phyloP scores from a whole-genome alignment of 1,140 invertebrate genomes.

The Babylonia areolata region DNA sequence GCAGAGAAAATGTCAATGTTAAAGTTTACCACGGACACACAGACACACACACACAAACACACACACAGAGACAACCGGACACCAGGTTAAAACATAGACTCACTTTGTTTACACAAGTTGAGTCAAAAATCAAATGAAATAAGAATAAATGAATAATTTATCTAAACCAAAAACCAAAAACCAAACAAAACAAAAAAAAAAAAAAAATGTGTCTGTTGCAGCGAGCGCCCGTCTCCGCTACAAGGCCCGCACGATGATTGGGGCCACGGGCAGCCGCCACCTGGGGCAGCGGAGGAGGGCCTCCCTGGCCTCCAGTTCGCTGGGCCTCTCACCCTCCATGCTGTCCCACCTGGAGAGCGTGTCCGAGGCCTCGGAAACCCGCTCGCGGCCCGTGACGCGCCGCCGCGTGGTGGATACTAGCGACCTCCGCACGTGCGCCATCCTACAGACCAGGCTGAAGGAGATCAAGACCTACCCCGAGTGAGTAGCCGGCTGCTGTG shows the following conservation, averaged over 20 bases:
- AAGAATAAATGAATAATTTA: too few relatives aligned
- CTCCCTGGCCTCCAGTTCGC: constrained; percentile 55
- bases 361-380: constrained; percentile 58
- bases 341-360: constrained; percentile 59
- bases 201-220: too few relatives aligned
- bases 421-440: constrained; percentile 93
- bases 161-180: too few relatives aligned
- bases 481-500: too few relatives aligned
- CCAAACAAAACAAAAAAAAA: too few relatives aligned
- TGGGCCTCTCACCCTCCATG: constrained; percentile 50
- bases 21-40: too few relatives aligned
- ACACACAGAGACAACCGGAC: too few relatives aligned
- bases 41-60: too few relatives aligned
- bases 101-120: too few relatives aligned
- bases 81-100: too few relatives aligned
- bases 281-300: constrained; percentile 64
- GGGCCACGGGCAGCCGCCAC: constrained; percentile 70
- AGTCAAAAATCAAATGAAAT: too few relatives aligned
- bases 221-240: constrained; percentile 60
- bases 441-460: constrained; percentile 87
- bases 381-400: constrained; percentile 72
- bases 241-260: constrained; percentile 69
- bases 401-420: constrained; percentile 87
- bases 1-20: too few relatives aligned
- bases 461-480: constrained; percentile 93